Conservation (phyloP, 2,888 invertebrate species). For the Cotesia congregata region DNA sequence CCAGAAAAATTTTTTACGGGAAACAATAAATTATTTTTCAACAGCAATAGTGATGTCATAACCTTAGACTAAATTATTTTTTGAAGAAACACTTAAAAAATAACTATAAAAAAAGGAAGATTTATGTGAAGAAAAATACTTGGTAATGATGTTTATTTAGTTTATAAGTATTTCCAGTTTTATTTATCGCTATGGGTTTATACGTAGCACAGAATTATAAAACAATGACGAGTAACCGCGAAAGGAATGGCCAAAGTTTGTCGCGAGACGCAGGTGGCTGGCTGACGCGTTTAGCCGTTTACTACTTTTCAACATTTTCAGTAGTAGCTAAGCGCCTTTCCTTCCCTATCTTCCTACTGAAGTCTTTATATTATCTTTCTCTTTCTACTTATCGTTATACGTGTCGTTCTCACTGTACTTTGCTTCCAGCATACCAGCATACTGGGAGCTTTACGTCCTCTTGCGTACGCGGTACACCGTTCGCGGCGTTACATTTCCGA, state of each 20-base stretch:
- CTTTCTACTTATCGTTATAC: conserved; percentile 2
- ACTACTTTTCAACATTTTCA: conserved; percentile 54
- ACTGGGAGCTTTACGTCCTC: conserved; percentile 7
- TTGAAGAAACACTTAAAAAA: neutral
- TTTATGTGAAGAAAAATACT: neutral
- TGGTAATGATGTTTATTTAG: neutral
- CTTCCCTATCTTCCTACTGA: conserved; percentile 19
- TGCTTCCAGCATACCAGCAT: neutral
- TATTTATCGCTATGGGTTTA: neutral
- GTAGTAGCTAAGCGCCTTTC: conserved; percentile 52
- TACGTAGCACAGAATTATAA: conserved; percentile 16
- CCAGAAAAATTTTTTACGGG: no score
- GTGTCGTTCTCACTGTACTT: neutral
- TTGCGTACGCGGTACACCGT: conserved; percentile 3
- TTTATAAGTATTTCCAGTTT: conserved; percentile 3
- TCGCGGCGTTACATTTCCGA: conserved; percentile 11
- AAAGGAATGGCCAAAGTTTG: conserved; percentile 52
- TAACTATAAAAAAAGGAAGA: neutral
- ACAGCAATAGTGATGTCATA: no score
- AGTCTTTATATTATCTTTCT: conserved; percentile 19
- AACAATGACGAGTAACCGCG: conserved; percentile 40
- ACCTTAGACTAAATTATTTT: neutral
- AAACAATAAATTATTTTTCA: no score
- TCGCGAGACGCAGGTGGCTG: conserved; percentile 50
- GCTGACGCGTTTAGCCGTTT: conserved; percentile 52